A percentile compares a stretch with the other conserved stretches of the same genome.
phyloP scores from a whole-genome alignment of 2,797 vertebrate species.

The Muraenolepis orangiensis region DNA sequence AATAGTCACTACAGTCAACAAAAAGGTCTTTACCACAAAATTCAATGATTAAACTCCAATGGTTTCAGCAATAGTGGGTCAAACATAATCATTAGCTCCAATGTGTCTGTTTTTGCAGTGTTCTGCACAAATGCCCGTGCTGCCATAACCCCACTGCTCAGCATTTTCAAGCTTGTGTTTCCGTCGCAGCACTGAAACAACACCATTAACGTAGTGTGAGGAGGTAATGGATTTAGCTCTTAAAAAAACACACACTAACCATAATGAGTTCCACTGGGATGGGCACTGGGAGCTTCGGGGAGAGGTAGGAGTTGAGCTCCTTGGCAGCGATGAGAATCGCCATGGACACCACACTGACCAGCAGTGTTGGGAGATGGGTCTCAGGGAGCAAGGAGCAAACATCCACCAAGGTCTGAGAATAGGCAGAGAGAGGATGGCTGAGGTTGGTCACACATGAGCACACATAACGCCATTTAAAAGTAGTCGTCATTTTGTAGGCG shows the following conservation, averaged over 20 bases:
- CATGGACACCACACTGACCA: conserved; percentile 80
- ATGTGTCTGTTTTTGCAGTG: conserved; percentile 44
- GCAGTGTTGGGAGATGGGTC: conserved; percentile 80
- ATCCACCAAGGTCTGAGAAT: conserved; percentile 80
- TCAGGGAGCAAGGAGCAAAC: conserved; percentile 78
- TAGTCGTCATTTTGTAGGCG: background rate
- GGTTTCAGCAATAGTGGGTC: conserved; percentile 43
- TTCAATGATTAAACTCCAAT: conserved; percentile 26
- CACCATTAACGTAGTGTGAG: background rate
- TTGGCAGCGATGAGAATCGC: conserved; percentile 80
- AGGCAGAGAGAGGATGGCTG: background rate
- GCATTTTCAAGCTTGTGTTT: background rate
- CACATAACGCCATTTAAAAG: background rate
- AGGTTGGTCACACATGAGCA: background rate
- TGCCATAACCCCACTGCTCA: conserved; percentile 32
- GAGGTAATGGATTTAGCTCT: background rate
- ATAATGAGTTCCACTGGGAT: conserved; percentile 90
- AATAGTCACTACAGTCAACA: background rate
- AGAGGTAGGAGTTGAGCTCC: conserved; percentile 80
- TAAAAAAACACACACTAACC: conserved; percentile 68
- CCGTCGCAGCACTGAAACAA: background rate
- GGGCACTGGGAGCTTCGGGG: conserved; percentile 79
- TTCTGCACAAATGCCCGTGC: conserved; percentile 40
- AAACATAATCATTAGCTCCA: conserved; percentile 56
- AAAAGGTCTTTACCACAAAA: conserved; percentile 8